Conservation (phyloP, 2,888 invertebrate species). For the Scaptomyza cyrtandrae region DNA sequence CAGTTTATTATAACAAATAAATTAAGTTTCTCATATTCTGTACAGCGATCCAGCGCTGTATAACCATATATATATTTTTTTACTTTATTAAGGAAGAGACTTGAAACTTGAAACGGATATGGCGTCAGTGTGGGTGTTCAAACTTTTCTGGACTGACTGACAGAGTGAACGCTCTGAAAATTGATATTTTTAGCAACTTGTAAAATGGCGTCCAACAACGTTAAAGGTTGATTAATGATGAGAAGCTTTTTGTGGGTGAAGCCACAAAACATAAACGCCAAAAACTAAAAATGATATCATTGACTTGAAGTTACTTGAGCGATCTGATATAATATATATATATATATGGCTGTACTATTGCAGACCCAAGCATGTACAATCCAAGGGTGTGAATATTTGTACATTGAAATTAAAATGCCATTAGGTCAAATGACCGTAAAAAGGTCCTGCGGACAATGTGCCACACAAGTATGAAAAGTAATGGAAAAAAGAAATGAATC, state of each 20-base stretch:
- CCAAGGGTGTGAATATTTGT: constrained; percentile 46
- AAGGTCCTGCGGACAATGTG: constrained; percentile 32
- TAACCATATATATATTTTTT: not conserved
- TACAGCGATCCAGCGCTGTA: no score
- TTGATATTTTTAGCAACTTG: not conserved
- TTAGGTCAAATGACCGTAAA: constrained; percentile 64
- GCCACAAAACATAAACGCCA: not conserved
- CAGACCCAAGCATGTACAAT: not conserved
- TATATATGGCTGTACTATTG: not conserved
- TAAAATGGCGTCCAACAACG: not conserved
- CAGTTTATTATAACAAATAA: not conserved
- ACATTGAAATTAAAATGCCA: constrained; percentile 66
- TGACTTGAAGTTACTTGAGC: no score
- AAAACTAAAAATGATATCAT: not conserved
- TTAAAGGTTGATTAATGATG: constrained; percentile 2
- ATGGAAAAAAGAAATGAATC: not conserved
- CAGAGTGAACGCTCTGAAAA: not conserved
- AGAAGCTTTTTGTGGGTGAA: not conserved
- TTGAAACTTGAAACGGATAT: constrained; percentile 1
- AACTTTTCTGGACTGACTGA: not conserved
- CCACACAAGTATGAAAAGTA: constrained; percentile 1
- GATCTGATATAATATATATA: not conserved
- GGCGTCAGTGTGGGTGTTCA: not conserved
- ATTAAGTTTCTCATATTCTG: no score
- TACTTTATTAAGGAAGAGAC: not conserved